Base-by-base conservation (phyloP, 2,797 vertebrate species). In the Momotus momota region DNA sequence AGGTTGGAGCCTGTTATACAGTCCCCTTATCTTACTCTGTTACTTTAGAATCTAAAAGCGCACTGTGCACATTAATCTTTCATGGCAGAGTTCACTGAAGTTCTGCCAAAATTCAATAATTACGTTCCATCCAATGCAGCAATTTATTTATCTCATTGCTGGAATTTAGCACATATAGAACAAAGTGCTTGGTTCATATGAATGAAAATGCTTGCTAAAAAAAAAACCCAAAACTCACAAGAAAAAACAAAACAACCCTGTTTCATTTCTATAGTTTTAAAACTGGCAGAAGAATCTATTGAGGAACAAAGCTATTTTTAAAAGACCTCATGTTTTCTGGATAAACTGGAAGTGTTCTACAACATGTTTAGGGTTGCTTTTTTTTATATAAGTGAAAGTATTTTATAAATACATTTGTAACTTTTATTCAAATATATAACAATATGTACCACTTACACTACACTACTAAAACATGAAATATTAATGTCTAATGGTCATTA, bases 51-150 rank as follows among this genome's bases (percentile, higher is more conserved):
- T 93, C 81, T 96, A 88, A 94, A 77, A 95, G 87, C 10, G 6
- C 87, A 61, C 75, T 94, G 85, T 41, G 70, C 88, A 96, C 89
- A 95, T 96, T 96, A 97, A 97, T 96, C 92, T 97, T 96, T 93
- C 88, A 90, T 96, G 95, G 95, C 95, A 95, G 88, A 97, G 81
- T 96, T 97, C 93, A 98, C 81, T 97, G 96, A 96, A 98, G 96
- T 97, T 95, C 94, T 97, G 97, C 94, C 97, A 97, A 97, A 97
- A 95, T 96, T 96, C 94, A 96, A 89, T 94, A 97, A 97, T 94
- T 96, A 93, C 83, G 83, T 93, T 97, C 67, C 79, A 86, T 95
- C 93, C 92, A 95, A 94, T 94, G 88, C 71, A 94, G 83, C 90
- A 94, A 96, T 94, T 92, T 89, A 91, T 95, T 97, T 97, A 97